Percentiles rank a stretch among this genome's conserved stretches.
These are phyloP conservation scores for Pseudolycoriella hygida DNA, from an alignment of 2,888 invertebrate species.

Conservation along the genomic window DNA sequence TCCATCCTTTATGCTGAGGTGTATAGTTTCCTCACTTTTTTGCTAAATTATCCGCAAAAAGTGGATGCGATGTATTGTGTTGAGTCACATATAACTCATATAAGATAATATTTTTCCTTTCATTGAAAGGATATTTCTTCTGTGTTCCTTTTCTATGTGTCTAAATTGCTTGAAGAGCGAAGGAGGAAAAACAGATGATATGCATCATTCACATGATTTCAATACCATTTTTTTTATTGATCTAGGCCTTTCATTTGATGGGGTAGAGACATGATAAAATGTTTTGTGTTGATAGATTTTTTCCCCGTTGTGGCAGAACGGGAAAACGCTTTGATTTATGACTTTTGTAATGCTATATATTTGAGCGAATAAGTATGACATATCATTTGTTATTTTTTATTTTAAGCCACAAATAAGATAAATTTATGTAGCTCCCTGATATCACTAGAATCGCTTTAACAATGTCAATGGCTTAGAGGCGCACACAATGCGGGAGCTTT, in stretches of 20 bases:
- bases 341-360: not conserved
- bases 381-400: constrained; percentile 1
- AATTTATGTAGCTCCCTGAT: too few species aligned
- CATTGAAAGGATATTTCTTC: too few species aligned
- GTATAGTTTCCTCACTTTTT: too few species aligned
- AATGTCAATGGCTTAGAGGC: too few species aligned
- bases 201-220: constrained; percentile 1
- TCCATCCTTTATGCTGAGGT: too few species aligned
- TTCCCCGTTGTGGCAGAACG: not conserved
- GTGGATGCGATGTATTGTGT: too few species aligned
- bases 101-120: too few species aligned
- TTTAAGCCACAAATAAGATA: not conserved
- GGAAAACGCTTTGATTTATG: constrained; percentile 1
- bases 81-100: too few species aligned
- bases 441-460: too few species aligned
- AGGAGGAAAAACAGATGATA: not conserved
- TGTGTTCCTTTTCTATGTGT: too few species aligned
- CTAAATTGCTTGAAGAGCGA: not conserved
- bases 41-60: too few species aligned
- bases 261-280: constrained; percentile 1
- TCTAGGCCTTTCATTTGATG: not conserved
- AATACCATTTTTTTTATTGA: constrained; percentile 1
- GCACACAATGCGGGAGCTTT: too few species aligned
- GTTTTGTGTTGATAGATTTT: constrained; percentile 1
- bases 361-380: not conserved